A percentile compares a stretch with the other conserved stretches of the same genome.
phyloP scores from a whole-genome alignment of 1,140 invertebrate species.

The Trypoxylus dichotomus region DNA sequence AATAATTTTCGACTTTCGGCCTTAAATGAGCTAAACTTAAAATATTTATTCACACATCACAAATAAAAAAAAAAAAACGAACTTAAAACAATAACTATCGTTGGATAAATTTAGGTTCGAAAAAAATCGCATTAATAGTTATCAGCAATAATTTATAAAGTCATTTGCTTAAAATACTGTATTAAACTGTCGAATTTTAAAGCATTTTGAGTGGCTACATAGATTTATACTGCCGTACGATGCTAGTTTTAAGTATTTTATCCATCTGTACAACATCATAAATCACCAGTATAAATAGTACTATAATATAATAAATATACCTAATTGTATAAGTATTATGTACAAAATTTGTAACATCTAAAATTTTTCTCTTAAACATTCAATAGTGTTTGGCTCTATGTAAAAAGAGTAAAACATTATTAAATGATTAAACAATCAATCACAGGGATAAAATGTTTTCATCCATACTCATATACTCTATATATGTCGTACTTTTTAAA shows the following conservation, averaged over 20 bases:
- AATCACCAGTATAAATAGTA: constrained; percentile 17
- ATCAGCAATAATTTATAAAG: constrained; percentile 14
- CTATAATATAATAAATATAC: constrained; percentile 4
- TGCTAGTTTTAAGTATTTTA: background rate
- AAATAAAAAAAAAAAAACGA: background rate
- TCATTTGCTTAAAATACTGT: background rate
- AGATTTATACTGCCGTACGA: background rate
- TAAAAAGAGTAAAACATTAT: background rate
- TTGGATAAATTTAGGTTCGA: background rate
- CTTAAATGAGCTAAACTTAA: constrained; percentile 13
- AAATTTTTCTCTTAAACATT: background rate
- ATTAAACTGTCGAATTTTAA: background rate
- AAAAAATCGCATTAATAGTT: background rate
- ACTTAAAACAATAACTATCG: background rate
- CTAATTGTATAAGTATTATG: constrained; percentile 12
- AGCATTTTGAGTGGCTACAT: background rate
- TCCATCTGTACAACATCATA: background rate
- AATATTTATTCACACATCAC: background rate
- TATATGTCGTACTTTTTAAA: constrained; percentile 1
- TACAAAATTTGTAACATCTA: background rate
- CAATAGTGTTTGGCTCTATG: background rate
- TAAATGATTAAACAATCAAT: constrained; percentile 9
- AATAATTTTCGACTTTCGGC: background rate
- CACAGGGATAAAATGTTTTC: background rate
- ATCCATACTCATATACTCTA: background rate